A percentile compares a stretch with the other conserved stretches of the same genome.
Conservation (phyloP, 2,113 vertebrate genomes). For the Murina feae region DNA sequence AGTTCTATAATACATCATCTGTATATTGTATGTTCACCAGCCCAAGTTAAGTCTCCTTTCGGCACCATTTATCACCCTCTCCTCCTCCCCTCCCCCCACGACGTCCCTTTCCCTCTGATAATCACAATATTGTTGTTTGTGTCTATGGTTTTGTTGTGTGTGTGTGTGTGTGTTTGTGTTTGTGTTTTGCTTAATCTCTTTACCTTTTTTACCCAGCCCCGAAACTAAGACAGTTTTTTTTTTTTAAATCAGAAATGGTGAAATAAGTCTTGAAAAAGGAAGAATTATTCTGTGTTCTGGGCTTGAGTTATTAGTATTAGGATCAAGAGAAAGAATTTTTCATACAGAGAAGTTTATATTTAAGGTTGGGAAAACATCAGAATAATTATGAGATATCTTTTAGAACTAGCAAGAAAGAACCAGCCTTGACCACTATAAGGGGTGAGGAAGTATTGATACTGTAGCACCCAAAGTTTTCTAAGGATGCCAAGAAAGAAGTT, state of each 20-base stretch:
- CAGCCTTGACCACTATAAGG: not conserved
- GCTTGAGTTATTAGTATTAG: not conserved
- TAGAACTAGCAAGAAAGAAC: not conserved
- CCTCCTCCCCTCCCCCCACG: too few relatives aligned
- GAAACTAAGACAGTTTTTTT: not conserved
- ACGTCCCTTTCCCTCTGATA: not conserved
- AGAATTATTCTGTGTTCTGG: not conserved
- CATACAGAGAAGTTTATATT: not conserved
- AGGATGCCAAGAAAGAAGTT: not conserved
- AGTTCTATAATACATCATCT: not conserved
- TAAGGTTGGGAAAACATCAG: not conserved
- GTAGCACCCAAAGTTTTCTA: not conserved
- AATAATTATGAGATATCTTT: not conserved
- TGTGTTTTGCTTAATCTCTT: not conserved
- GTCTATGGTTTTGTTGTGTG: not conserved
- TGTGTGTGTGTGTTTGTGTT: not conserved
- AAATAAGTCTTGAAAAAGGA: conserved; percentile 5
- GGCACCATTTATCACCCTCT: not conserved
- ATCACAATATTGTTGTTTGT: not conserved
- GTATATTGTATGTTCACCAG: not conserved
- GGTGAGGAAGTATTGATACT: not conserved
- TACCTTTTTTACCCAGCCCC: not conserved
- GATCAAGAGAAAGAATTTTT: not conserved
- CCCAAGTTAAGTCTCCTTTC: not conserved
- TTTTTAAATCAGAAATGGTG: not conserved